Percentiles rank a stretch among this genome's conserved stretches.
Conservation (phyloP, 2,888 invertebrate species). For the Agonopterix alstromeriana region DNA sequence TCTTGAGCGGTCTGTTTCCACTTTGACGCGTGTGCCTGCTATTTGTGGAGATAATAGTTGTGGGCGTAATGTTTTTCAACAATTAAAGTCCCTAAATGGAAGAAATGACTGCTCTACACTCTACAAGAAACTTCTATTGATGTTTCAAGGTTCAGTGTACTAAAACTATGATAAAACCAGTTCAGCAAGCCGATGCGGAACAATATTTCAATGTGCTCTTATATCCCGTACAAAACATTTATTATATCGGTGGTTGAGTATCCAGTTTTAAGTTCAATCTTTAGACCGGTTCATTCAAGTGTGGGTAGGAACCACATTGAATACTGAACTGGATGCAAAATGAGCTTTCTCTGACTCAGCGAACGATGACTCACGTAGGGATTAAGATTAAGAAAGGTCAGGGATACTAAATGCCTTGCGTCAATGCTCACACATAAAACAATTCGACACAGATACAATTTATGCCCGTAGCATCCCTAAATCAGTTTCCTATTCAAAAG, state of each 20-base stretch:
- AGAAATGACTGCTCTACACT: no score
- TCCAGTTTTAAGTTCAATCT: slow-evolving; percentile 12
- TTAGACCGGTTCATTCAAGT: slow-evolving; percentile 19
- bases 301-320: slow-evolving; percentile 17
- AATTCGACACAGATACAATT: slow-evolving; percentile 4
- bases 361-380: slow-evolving; percentile 49
- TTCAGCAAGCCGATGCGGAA: slow-evolving; percentile 2
- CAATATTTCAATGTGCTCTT: slow-evolving; percentile 7
- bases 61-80: no score
- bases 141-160: neutral
- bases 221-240: slow-evolving; percentile 10
- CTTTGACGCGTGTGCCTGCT: no score
- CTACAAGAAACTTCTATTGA: neutral
- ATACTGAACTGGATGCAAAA: slow-evolving; percentile 35
- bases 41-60: no score
- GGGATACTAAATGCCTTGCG: slow-evolving; percentile 16
- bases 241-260: slow-evolving; percentile 11
- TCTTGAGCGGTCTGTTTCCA: no score
- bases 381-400: slow-evolving; percentile 37
- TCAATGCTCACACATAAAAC: slow-evolving; percentile 5
- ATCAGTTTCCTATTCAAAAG: slow-evolving; percentile 13
- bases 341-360: slow-evolving; percentile 45
- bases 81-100: no score
- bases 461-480: slow-evolving; percentile 1
- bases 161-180: neutral